Evolutionary conservation across 2,113 vertebrate species (phyloP).

Genomic region (Catharus bicknelli): DNA sequence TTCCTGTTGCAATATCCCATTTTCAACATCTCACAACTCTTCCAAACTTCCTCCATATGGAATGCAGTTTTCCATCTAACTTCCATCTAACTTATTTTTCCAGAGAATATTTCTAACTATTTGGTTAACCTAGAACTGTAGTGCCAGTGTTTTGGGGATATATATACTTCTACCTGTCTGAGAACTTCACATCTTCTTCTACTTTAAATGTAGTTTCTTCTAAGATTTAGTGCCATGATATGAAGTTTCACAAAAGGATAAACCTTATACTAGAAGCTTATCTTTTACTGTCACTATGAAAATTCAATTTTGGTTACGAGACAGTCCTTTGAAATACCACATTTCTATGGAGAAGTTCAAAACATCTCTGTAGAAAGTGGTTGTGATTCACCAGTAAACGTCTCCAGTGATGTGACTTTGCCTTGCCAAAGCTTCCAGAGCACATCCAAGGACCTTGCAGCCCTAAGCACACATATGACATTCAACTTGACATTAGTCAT

Average conservation of each 20-base stretch:
- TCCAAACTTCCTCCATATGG: neutral
- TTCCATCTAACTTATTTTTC: neutral
- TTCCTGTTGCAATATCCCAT: neutral
- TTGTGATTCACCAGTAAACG: neutral
- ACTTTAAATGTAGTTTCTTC: neutral
- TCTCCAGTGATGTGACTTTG: neutral
- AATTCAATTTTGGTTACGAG: neutral
- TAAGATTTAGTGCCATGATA: neutral
- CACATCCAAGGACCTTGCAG: neutral
- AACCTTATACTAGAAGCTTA: neutral
- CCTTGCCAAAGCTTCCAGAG: neutral
- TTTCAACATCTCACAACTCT: neutral
- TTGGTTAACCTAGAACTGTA: neutral
- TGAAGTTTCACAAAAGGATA: neutral
- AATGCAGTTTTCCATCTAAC: neutral
- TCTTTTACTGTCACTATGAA: neutral
- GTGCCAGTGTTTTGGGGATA: neutral
- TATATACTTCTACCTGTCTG: neutral
- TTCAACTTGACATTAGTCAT: neutral
- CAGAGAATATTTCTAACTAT: neutral
- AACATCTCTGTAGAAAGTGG: neutral
- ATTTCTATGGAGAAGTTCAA: neutral
- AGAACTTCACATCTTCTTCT: neutral
- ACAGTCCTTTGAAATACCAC: neutral
- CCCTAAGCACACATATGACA: accelerated